Base-by-base conservation (phyloP, 2,888 invertebrate species). In the Agriopis aurantiaria region DNA sequence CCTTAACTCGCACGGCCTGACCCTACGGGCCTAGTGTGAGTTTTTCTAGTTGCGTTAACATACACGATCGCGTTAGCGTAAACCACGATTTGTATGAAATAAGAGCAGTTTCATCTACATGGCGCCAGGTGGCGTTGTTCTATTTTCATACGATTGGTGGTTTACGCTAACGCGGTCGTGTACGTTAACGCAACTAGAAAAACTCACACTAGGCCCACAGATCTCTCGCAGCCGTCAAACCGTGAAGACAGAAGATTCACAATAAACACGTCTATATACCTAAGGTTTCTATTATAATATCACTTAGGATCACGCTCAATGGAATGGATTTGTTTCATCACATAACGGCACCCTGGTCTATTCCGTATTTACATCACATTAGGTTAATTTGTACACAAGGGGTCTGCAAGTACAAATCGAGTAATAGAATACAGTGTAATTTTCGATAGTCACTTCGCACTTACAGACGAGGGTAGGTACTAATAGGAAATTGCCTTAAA, bases 251-350 rank as follows among this genome's bases (percentile, higher is more conserved):
- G 14, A 67, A 61, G 9, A 43, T 43, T 5, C 43, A 57, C 41
- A 66, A 62, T 40, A 45, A 33, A 68, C 59, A 68, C 63, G 55
- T 61, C 48, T 63, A 62, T 17, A 53, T 69, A 69, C 65, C 69
- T 62, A 69, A 65, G 65, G 69, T 69, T 46, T 78, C 76, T 78
- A 82, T 78, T 68, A 76, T 86, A 86, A 86, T 90, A 90, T 90
- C 89, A 90, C 90, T 82, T 85, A 85, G 84, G 73, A 73, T 75
- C 70, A 74, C 74, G 73, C 74, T 68, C 71, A 73, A 64, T 87
- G 90, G 89, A 91, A 89, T 90, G 91, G 86, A 87, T 84, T 67
- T 57, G 70, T 71, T 72, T 76, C 82, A 87, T 88, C 87, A 87
- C 88, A 84, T 81, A 73, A 74, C 84, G 83, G 82, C 84, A 84